Base-by-base conservation (phyloP, 2,113 vertebrate genomes). In the Anas platyrhynchos region DNA sequence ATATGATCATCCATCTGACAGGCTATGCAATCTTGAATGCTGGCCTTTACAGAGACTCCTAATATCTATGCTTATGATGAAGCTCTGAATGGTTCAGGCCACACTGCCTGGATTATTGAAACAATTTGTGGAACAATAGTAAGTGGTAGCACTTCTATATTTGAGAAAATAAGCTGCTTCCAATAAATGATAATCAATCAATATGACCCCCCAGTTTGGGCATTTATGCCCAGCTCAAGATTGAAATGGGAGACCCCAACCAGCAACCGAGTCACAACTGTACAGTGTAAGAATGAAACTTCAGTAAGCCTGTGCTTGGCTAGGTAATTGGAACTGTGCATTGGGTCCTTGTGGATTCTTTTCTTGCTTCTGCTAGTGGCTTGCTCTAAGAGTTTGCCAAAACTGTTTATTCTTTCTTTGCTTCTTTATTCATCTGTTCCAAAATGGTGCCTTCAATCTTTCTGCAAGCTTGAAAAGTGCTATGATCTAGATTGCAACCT, bases 251-350 rank as follows among this genome's bases (percentile, higher is more conserved):
- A 84, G 13, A 89, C 73, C 13, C 11, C 43, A 86, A n/a, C 26
- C 15, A 91, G 61, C 36, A 86, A 38, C 73, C 44, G 6, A 46
- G 43, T 29, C 43, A 29, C 26, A 84, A 18, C 34, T 52, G 25
- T 56, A 31, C 46, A 65, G 18, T 54, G 27, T 62, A 44, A 55
- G n/a, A 55, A 23, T 50, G 46, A 62, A 31, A 58, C 11, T 7
- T 61, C 31, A 82, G 31, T 66, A 43, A 82, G 54, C 23, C 71
- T 58, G 11, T 62, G 23, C 52, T 84, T 84, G 55, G 43, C 20
- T 41, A 7, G 0, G 1, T 1, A 5, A 2, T 27, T 7, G 5
- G 12, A 76, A 36, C 7, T 29, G n/a, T 77, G 50, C n/a, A 9
- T 54, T 34, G 10, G 5, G 11, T 66, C 17, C 56, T 31, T 75